Percentiles rank a stretch among this genome's conserved stretches.
These are phyloP conservation scores for Ramphastos sulfuratus DNA, from an alignment of 2,113 vertebrate genomes.

Conservation along the genomic window DNA sequence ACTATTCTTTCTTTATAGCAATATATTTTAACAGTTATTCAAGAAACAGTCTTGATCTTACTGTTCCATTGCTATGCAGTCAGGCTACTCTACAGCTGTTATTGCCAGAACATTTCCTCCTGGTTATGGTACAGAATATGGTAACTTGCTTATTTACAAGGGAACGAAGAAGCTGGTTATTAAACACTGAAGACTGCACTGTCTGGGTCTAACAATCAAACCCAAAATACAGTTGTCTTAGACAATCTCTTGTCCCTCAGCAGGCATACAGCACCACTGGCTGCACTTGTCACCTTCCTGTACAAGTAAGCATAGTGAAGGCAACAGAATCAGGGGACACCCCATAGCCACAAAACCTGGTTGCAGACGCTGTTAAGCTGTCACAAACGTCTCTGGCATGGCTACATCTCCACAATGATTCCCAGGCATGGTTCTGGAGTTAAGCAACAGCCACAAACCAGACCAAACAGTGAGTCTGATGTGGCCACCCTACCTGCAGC, in stretches of 20 bases:
- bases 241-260: neutral
- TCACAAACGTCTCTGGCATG: neutral
- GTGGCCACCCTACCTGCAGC: neutral
- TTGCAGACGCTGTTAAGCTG: neutral
- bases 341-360: fast-evolving
- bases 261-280: neutral
- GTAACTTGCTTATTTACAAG: neutral
- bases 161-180: neutral
- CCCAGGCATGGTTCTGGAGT: neutral
- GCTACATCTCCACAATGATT: fast-evolving
- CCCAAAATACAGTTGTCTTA: neutral
- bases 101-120: neutral
- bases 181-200: neutral
- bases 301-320: fast-evolving
- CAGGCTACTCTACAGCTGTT: neutral
- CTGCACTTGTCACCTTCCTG: neutral
- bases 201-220: neutral
- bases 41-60: neutral
- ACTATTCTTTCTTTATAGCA: neutral
- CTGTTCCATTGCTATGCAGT: neutral
- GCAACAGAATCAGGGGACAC: neutral
- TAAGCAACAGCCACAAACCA: neutral
- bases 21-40: neutral
- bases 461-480: neutral
- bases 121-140: neutral